Evolutionary conservation across 1,140 invertebrate species (phyloP).

Genomic region (Micrasema longulum): DNA sequence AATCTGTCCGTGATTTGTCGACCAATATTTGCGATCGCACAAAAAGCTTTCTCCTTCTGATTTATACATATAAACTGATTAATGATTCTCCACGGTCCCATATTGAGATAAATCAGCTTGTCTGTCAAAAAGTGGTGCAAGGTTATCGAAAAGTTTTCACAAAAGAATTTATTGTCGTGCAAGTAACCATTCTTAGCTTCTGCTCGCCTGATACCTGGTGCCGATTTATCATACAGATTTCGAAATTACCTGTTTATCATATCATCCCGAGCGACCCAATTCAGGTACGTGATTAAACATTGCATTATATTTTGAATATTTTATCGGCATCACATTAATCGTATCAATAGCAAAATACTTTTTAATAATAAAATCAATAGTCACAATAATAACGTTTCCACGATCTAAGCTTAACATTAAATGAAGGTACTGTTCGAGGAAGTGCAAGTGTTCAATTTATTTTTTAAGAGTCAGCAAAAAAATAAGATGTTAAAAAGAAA

Average conservation of each 20-base stretch:
- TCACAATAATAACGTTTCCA: too few species aligned
- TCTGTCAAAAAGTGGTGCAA: constrained; percentile 25
- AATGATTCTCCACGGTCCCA: not conserved
- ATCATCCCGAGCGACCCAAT: too few species aligned
- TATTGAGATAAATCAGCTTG: not conserved
- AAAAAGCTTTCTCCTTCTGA: constrained; percentile 12
- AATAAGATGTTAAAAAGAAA: too few species aligned
- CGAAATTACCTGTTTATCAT: not conserved
- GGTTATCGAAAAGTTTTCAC: constrained; percentile 22
- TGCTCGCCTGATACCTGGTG: constrained; percentile 4
- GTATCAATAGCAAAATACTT: too few species aligned
- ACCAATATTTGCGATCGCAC: constrained; percentile 15
- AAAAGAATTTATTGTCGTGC: constrained; percentile 13
- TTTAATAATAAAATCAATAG: too few species aligned
- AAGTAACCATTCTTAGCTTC: not conserved
- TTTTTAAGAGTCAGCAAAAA: too few species aligned
- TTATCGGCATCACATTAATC: too few species aligned
- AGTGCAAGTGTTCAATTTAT: too few species aligned
- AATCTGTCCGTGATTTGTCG: constrained; percentile 9
- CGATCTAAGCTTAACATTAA: too few species aligned
- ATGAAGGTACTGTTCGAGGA: too few species aligned
- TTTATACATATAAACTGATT: constrained; percentile 16
- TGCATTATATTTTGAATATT: too few species aligned
- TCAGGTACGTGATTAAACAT: too few species aligned
- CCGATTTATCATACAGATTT: constrained; percentile 3